These are phyloP conservation scores for Antechinus flavipes DNA, from an alignment of 2,113 vertebrate genomes.

Conservation along the genomic window DNA sequence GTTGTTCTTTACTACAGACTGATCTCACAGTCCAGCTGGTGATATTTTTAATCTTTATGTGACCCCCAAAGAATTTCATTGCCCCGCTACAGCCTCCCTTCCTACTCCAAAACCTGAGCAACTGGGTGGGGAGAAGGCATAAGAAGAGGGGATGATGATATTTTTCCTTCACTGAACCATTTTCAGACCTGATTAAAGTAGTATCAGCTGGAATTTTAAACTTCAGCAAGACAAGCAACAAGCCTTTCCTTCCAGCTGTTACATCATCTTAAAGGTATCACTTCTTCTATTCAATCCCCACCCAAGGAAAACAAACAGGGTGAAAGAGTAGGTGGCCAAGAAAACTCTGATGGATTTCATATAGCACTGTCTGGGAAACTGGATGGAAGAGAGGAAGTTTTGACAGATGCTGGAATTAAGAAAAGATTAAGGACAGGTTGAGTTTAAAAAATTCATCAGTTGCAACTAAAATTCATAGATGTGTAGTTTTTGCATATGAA, in stretches of 20 bases:
- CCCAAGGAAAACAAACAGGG: conserved; percentile 24
- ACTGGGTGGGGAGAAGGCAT: conserved; percentile 76
- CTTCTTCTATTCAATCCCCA: not conserved
- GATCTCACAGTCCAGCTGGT: conserved; percentile 68
- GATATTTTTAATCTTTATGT: conserved; percentile 85
- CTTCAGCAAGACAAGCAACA: conserved; percentile 75
- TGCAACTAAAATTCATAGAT: conserved; percentile 33
- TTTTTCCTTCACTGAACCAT: conserved; percentile 72
- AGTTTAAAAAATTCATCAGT: conserved; percentile 55
- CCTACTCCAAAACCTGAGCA: conserved; percentile 75
- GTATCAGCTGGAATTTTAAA: conserved; percentile 80
- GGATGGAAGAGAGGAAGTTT: conserved; percentile 52
- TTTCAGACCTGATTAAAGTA: conserved; percentile 80
- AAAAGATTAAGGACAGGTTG: conserved; percentile 41
- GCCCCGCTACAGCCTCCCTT: conserved; percentile 74
- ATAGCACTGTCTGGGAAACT: conserved; percentile 40
- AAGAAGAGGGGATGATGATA: conserved; percentile 68
- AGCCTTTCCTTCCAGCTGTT: conserved; percentile 75
- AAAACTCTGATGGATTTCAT: conserved; percentile 24
- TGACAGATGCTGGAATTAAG: conserved; percentile 44
- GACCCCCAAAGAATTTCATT: conserved; percentile 73
- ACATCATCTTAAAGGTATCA: conserved; percentile 77
- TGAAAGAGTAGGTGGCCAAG: conserved; percentile 39
- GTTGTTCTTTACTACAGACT: conserved; percentile 70
- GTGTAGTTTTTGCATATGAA: conserved; percentile 39